A percentile compares a stretch with the other conserved stretches of the same genome.
Conservation (phyloP, 2,888 invertebrate genomes). For the Caenorhabditis wallacei region DNA sequence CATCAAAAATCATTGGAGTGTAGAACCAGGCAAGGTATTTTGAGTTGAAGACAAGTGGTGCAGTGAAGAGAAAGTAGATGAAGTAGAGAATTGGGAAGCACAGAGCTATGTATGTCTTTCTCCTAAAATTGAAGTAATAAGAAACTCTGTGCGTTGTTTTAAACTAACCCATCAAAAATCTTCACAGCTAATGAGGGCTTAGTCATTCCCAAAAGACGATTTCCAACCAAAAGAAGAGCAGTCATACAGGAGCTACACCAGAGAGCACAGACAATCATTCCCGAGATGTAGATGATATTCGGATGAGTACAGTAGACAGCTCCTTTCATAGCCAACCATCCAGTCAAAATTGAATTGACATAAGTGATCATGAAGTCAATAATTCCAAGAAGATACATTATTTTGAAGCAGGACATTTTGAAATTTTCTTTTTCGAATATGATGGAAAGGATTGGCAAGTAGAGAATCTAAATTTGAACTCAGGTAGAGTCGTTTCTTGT, state of each 20-base stretch:
- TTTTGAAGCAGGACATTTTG: constrained; percentile 59
- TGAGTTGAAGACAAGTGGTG: constrained; percentile 61
- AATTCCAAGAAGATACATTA: constrained; percentile 55
- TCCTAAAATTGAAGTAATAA: not conserved
- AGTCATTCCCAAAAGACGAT: constrained; percentile 58
- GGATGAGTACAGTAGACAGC: constrained; percentile 60
- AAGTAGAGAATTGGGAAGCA: constrained; percentile 58
- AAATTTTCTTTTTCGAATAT: constrained; percentile 49
- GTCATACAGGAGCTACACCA: constrained; percentile 66
- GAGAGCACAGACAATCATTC: constrained; percentile 55
- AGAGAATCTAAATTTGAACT: constrained; percentile 32
- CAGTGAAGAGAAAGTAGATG: constrained; percentile 65
- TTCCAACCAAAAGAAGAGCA: constrained; percentile 62
- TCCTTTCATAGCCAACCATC: constrained; percentile 55
- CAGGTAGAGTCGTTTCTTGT: not conserved
- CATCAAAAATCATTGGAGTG: constrained; percentile 62
- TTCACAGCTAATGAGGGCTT: constrained; percentile 35
- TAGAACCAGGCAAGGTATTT: constrained; percentile 67
- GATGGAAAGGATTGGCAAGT: constrained; percentile 45
- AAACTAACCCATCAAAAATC: constrained; percentile 42
- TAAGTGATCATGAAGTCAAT: constrained; percentile 52
- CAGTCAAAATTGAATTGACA: constrained; percentile 49
- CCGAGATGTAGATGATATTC: constrained; percentile 53
- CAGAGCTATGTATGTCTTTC: constrained; percentile 52
- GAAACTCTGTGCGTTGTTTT: not conserved